A percentile compares a stretch with the other conserved stretches of the same genome.
Evolutionary conservation across 2,888 invertebrate genomes (phyloP).

Genomic region (Linyphia triangularis): DNA sequence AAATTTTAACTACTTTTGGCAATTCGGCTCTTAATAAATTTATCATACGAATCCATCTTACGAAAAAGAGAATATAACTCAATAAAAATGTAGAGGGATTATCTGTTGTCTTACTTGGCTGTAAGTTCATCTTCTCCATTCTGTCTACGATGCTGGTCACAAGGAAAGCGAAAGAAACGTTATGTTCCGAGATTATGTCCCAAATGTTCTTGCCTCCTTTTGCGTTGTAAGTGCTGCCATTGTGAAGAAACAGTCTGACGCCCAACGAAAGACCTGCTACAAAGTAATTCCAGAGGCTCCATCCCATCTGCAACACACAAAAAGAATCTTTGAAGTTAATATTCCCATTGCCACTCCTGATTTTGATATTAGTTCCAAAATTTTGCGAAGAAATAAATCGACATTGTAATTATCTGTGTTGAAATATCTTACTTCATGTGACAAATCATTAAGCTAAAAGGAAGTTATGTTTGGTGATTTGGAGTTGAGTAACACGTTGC

Average conservation of each 20-base stretch:
- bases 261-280: background rate
- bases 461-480: too few relatives aligned
- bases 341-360: too few relatives aligned
- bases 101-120: slow-evolving; percentile 43
- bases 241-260: background rate
- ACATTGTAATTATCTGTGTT: too few relatives aligned
- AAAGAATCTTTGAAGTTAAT: background rate
- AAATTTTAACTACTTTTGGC: too few relatives aligned
- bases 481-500: too few relatives aligned
- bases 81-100: too few relatives aligned
- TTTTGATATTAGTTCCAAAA: too few relatives aligned
- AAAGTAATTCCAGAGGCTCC: slow-evolving; percentile 2
- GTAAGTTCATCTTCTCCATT: slow-evolving; percentile 17
- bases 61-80: too few relatives aligned
- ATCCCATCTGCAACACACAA: slow-evolving; percentile 16
- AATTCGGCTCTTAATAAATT: too few relatives aligned
- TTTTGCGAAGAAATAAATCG: background rate
- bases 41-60: too few relatives aligned
- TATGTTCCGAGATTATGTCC: slow-evolving; percentile 19
- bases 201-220: slow-evolving; percentile 23
- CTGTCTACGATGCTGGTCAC: slow-evolving; percentile 43
- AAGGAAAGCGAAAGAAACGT: background rate
- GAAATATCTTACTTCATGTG: too few relatives aligned
- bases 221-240: slow-evolving; percentile 5
- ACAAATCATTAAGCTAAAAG: too few relatives aligned